Evolutionary conservation across 2,797 vertebrate species (phyloP).

Genomic region (Echeneis naucrates): DNA sequence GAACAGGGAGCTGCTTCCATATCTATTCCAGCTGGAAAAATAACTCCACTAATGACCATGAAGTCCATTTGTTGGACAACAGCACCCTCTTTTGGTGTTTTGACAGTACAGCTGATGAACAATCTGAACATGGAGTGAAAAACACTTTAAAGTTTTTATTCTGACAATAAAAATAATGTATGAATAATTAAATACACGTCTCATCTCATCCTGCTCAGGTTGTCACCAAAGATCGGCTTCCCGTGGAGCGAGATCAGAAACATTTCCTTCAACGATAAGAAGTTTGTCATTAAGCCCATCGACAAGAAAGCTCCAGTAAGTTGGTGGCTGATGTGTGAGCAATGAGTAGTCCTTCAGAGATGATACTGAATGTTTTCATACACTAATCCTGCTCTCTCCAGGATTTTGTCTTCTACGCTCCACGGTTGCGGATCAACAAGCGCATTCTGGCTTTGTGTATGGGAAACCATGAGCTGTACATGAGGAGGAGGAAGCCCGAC

Average conservation of each 20-base stretch:
- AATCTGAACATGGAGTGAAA: background rate
- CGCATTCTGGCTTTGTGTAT: conserved; percentile 97
- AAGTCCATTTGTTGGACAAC: conserved; percentile 9
- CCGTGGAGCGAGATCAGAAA: conserved; percentile 99
- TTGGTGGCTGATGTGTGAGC: conserved; percentile 9
- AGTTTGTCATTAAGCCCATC: conserved; percentile 98
- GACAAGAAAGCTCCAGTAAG: conserved; percentile 98
- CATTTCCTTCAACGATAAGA: conserved; percentile 98
- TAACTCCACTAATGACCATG: background rate
- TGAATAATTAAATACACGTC: too few species aligned
- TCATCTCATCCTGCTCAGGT: conserved; percentile 75
- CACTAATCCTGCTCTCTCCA: conserved; percentile 45
- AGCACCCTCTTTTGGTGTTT: conserved; percentile 34
- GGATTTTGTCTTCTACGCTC: conserved; percentile 98
- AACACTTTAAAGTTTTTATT: background rate
- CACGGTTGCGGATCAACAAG: conserved; percentile 97
- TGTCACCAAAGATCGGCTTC: conserved; percentile 98
- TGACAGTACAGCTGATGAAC: background rate
- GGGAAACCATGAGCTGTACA: conserved; percentile 99
- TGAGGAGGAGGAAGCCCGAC: conserved; percentile 97
- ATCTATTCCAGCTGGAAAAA: background rate
- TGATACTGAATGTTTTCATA: too few species aligned
- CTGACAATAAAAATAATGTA: background rate
- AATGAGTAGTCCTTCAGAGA: too few species aligned
- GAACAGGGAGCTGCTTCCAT: background rate